Conservation (phyloP, 2,113 vertebrate species). For the Scopus umbretta region DNA sequence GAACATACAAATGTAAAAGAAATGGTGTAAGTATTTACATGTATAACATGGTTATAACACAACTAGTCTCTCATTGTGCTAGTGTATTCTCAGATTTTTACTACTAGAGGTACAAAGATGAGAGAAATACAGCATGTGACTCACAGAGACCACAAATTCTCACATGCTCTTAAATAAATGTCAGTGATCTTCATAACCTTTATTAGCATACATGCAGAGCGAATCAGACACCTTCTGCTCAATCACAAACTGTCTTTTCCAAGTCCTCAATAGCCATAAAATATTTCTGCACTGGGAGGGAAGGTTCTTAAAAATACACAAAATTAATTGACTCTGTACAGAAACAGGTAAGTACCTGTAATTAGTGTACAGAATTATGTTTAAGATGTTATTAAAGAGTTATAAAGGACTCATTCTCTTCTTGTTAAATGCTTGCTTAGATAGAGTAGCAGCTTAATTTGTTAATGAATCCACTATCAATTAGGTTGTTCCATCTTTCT, state of each 20-base stretch:
- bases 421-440: background rate
- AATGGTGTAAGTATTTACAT: background rate
- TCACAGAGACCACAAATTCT: background rate
- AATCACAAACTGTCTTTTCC: background rate
- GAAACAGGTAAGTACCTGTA: background rate
- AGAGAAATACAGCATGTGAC: background rate
- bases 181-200: background rate
- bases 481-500: background rate
- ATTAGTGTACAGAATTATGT: background rate
- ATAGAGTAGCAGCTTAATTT: background rate
- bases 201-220: background rate
- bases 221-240: background rate
- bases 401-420: background rate
- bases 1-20: background rate
- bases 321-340: background rate
- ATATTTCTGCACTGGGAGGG: background rate
- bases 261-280: background rate
- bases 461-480: background rate
- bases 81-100: background rate
- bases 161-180: background rate
- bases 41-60: background rate
- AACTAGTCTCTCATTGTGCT: background rate
- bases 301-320: background rate
- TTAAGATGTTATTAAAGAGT: background rate
- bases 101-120: background rate